Evolutionary conservation across 2,113 vertebrate species (phyloP), one percentile per base, ranked within the genome.

Genomic region (Thunnus thynnus): DNA sequence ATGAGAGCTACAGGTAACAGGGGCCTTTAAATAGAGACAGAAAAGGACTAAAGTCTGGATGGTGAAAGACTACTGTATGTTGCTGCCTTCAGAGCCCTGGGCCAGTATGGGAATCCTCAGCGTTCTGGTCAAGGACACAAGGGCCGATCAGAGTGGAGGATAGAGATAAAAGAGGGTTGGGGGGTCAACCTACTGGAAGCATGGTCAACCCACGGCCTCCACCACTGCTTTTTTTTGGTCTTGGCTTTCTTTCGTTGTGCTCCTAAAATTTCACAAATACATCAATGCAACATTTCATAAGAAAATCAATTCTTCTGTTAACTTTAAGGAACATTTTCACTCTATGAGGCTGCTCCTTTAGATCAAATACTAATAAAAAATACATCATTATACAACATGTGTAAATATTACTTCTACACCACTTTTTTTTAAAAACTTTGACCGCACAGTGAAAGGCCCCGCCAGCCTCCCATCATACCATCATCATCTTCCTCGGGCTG

Each of bases 121-220:
- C 89, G 92, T 97, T 99, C 98, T 99, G 97, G 96, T 99, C 97
- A 99, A 99, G 98, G 98, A 99, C 98, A 99, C 97, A 97, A 98
- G 97, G 96, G 95, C 96, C 96, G 96, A 94, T 95, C 91, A 92
- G 76, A 95, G 94, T 92, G 88, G 95, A 97, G 95, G 95, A 96
- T 22, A 97, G 94, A 97, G 95, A 95, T 83, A 86, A 90, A 83
- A 83, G 30, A 58, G 95, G 94, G 47, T 56, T 83, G 83, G 90
- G 88, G 95, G 91, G 93, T 95, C 95, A 98, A 99, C 98, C 97
- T 99, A 99, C 98, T 99, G 96, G 98, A 99, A 96, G 98, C 97
- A 97, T 99, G 98, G 96, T 99, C 98, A 96, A 99, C 98, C 98
- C 98, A 99, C 96, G 98, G 98, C 93, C 98, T 97, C 98, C 98